Evolutionary conservation across 2,888 invertebrate genomes (phyloP), one percentile per base, ranked within the genome.

Genomic region (Oxytorus armatus): DNA sequence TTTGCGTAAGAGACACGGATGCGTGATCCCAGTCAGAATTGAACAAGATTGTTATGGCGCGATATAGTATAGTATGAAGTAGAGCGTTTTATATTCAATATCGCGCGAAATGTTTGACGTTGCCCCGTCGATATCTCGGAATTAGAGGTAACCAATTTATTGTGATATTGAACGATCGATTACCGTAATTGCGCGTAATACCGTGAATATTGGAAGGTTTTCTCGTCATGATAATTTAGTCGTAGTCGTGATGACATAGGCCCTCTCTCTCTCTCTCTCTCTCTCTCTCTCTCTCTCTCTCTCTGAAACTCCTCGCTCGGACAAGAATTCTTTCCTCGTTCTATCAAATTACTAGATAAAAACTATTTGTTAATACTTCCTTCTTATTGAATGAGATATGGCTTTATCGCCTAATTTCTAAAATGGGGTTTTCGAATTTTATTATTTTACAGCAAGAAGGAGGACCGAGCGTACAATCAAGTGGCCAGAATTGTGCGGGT

Each of bases 401-500:
- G 4, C 10, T 1, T 36, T 10, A 8, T 3, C 10, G 4, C 10
- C 10, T 8, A 53, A 49, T 36, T 8, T 33, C 5, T 18, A 3
- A 23, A 68, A 53, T 39, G 16, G 42, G 25, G 25, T 49, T 68
- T 66, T 73, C 14, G 21, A 61, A 68, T 70, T 84, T 79, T 77
- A 36, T 81, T 61, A 78, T 73, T 77, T 89, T 89, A 72, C 88
- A 92, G 92, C 92, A 92, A 86, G 92, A 91, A 85, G 89, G 90
- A 47, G 91, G 90, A 61, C 89, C 89, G 66, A 89, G 89, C 82
- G 90, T 90, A 83, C 86, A 88, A 79, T 87, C 88, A 81, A 89
- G 87, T 76, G 94, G 96, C 89, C 96, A 96, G 92, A 95, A 96
- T 92, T 98, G 98, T 93, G 97, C 96, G 86, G 98, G 97, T 86